A percentile compares a stretch with the other conserved stretches of the same genome.
Conservation (phyloP, 2,888 invertebrate genomes). For the Sinhomidia bicolor region DNA sequence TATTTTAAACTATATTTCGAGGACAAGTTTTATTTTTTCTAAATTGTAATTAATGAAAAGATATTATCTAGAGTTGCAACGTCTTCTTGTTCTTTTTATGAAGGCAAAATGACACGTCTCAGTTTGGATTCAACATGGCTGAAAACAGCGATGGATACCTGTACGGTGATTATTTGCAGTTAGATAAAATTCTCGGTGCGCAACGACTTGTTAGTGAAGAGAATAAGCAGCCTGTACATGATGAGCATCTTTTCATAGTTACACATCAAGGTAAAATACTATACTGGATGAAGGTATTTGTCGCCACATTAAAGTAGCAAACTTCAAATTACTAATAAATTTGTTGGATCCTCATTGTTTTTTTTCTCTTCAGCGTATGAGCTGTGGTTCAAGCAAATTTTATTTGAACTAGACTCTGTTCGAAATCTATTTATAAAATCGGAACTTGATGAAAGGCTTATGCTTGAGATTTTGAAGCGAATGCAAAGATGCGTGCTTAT, state of each 20-base stretch:
- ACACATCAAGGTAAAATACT: slow-evolving; percentile 98
- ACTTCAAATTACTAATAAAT: no score
- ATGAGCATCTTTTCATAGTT: slow-evolving; percentile 98
- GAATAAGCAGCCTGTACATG: slow-evolving; percentile 90
- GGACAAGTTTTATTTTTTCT: no score
- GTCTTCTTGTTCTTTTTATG: no score
- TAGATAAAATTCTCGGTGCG: slow-evolving; percentile 92
- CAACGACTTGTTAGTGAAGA: slow-evolving; percentile 91
- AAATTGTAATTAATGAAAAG: no score
- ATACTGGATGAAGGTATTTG: no score
- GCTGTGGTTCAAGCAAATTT: slow-evolving; percentile 99
- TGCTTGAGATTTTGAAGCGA: slow-evolving; percentile 94
- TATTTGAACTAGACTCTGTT: slow-evolving; percentile 97
- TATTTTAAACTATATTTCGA: no score
- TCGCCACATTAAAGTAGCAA: no score
- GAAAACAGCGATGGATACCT: slow-evolving; percentile 86
- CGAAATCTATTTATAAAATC: slow-evolving; percentile 88
- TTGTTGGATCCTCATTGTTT: no score
- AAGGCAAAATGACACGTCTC: slow-evolving; percentile 69
- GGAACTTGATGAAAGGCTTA: slow-evolving; percentile 92
- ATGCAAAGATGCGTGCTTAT: slow-evolving; percentile 96
- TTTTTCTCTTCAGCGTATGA: slow-evolving; percentile 93
- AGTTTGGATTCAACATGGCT: slow-evolving; percentile 80
- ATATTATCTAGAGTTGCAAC: no score
- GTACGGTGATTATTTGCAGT: slow-evolving; percentile 94